phyloP scores from a whole-genome alignment of 2,888 invertebrate genomes.

The Heteromurus nitidus region DNA sequence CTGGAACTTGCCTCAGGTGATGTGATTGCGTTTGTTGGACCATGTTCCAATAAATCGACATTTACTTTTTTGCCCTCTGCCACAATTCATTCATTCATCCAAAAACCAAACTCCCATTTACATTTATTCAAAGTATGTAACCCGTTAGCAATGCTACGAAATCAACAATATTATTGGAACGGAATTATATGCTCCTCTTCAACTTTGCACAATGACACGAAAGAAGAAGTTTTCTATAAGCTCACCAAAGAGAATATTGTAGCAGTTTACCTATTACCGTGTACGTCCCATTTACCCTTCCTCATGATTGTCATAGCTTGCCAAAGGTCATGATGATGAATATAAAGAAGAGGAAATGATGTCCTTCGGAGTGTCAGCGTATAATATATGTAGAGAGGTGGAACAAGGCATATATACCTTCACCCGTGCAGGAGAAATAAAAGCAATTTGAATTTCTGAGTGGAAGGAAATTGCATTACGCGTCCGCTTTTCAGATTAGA shows the following conservation, averaged over 20 bases:
- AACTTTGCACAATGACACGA: too few species aligned
- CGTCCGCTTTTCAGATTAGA: constrained; percentile 12
- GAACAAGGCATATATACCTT: not conserved
- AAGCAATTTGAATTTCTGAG: constrained; percentile 21
- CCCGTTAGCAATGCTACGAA: not conserved
- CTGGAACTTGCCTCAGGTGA: not conserved
- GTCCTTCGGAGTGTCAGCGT: not conserved
- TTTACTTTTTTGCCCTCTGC: not conserved
- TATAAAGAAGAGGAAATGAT: constrained; percentile 31
- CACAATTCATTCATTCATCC: not conserved
- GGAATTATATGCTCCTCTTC: too few species aligned
- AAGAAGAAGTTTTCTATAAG: too few species aligned
- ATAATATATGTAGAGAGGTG: too few species aligned
- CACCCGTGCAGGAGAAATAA: not conserved
- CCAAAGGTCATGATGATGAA: constrained; percentile 23
- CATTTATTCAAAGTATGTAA: not conserved
- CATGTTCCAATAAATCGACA: not conserved
- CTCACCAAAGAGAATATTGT: too few species aligned
- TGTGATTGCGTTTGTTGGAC: not conserved
- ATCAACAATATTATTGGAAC: not conserved
- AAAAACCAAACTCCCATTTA: not conserved
- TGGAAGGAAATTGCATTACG: constrained; percentile 27
- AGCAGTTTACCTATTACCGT: not conserved
- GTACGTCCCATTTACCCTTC: not conserved
- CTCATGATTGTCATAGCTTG: not conserved